Evolutionary conservation across 2,888 invertebrate species (phyloP).

Genomic region (Phaedon cochleariae): DNA sequence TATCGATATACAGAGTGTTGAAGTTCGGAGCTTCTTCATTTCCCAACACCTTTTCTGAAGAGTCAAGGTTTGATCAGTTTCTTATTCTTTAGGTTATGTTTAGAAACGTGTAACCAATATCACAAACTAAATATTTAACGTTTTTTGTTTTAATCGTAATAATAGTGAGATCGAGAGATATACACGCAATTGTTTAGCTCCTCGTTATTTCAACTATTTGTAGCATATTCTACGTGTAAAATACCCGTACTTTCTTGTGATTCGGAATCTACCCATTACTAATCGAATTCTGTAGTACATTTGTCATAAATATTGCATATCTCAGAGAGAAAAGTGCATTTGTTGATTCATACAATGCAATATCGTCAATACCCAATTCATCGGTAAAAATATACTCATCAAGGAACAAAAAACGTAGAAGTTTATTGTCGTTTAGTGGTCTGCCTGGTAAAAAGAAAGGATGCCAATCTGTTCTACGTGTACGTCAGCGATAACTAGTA

Average conservation of each 20-base stretch:
- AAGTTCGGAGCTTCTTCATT: no score
- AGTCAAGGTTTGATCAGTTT: no score
- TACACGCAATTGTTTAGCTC: conserved; percentile 1
- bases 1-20: no score
- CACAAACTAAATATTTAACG: no score
- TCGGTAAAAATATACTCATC: conserved; percentile 2
- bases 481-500: conserved; percentile 8
- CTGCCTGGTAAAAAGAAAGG: conserved; percentile 1
- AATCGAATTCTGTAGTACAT: conserved; percentile 3
- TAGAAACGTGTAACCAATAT: no score
- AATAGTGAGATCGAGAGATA: no score
- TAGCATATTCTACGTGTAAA: neutral
- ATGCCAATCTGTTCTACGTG: conserved; percentile 13
- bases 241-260: neutral
- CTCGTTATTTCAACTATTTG: neutral
- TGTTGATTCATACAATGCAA: conserved; percentile 8
- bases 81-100: no score
- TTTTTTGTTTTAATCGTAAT: no score
- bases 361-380: conserved; percentile 7
- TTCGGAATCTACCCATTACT: no score
- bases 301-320: neutral
- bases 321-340: conserved; percentile 7
- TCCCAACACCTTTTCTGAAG: no score
- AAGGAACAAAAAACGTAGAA: conserved; percentile 7
- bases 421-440: neutral